A percentile compares a stretch with the other conserved stretches of the same genome.
Conservation (phyloP, 2,797 vertebrate genomes). For the Myotis planiceps region DNA sequence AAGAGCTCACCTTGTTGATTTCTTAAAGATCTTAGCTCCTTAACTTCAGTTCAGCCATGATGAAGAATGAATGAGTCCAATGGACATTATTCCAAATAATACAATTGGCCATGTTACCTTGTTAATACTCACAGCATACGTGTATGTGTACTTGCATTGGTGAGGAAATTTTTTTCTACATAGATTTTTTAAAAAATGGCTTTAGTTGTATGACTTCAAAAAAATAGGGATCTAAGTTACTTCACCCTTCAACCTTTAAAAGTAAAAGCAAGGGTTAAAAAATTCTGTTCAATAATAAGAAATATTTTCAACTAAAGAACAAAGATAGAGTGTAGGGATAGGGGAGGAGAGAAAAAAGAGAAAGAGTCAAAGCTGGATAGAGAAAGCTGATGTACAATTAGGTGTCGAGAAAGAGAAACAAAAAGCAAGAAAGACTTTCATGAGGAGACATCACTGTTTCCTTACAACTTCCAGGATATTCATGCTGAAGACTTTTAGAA, state of each 20-base stretch:
- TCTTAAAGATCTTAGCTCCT: not conserved
- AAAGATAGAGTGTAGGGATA: not conserved
- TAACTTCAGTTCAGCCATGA: not conserved
- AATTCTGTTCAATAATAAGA: not conserved
- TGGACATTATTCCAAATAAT: not conserved
- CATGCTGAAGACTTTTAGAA: conserved; percentile 6
- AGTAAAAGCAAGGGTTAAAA: not conserved
- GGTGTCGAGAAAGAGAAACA: not conserved
- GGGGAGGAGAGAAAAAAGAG: not conserved
- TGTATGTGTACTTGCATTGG: not conserved
- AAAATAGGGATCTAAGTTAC: not conserved
- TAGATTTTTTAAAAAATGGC: not conserved
- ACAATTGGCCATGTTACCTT: not conserved
- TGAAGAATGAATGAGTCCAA: not conserved
- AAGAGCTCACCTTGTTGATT: not conserved
- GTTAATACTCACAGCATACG: not conserved
- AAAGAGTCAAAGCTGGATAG: not conserved
- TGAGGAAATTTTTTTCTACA: not conserved
- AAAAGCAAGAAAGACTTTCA: not conserved
- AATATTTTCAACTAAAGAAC: not conserved
- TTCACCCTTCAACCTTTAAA: not conserved
- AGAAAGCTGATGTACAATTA: not conserved
- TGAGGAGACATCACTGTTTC: not conserved
- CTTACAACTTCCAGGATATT: not conserved
- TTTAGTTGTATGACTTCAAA: not conserved